Conservation (phyloP, 1,140 invertebrate species). For the Agrilus planipennis region DNA sequence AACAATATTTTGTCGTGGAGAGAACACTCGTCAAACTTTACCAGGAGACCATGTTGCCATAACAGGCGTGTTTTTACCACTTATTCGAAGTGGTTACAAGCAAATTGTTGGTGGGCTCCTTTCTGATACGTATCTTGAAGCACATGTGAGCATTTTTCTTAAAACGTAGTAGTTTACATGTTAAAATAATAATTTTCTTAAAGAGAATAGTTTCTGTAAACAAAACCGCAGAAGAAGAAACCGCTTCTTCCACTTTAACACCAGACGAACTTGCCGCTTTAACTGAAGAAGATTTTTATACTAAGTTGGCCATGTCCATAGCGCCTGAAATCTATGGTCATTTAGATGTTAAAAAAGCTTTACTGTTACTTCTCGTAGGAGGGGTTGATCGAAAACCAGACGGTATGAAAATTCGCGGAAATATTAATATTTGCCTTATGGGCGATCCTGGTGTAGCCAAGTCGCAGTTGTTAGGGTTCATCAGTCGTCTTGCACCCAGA, state of each 20-base stretch:
- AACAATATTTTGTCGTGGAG: slow-evolving; percentile 85
- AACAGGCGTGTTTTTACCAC: slow-evolving; percentile 85
- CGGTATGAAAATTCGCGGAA: slow-evolving; percentile 80
- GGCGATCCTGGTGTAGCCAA: slow-evolving; percentile 99
- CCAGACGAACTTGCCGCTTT: slow-evolving; percentile 67
- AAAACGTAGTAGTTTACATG: too few species aligned
- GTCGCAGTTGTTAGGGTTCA: slow-evolving; percentile 91
- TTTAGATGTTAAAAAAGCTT: slow-evolving; percentile 95
- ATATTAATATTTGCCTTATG: slow-evolving; percentile 98
- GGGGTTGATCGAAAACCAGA: slow-evolving; percentile 83
- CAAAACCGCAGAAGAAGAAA: slow-evolving; percentile 69
- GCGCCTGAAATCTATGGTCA: slow-evolving; percentile 99
- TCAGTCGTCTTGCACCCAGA: slow-evolving; percentile 84
- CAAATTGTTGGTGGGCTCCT: slow-evolving; percentile 76
- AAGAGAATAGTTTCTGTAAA: slow-evolving; percentile 65
- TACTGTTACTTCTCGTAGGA: slow-evolving; percentile 87
- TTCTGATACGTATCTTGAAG: slow-evolving; percentile 91
- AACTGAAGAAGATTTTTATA: slow-evolving; percentile 82
- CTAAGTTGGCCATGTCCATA: slow-evolving; percentile 81
- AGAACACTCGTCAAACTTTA: slow-evolving; percentile 76
- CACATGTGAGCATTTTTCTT: slow-evolving; percentile 60
- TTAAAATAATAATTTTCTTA: slow-evolving; percentile 13
- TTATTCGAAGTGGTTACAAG: slow-evolving; percentile 69
- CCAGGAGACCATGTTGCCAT: slow-evolving; percentile 93
- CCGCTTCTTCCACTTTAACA: slow-evolving; percentile 57